Conservation (phyloP, 2,797 vertebrate species). For the Tauraco hartlaubi region DNA sequence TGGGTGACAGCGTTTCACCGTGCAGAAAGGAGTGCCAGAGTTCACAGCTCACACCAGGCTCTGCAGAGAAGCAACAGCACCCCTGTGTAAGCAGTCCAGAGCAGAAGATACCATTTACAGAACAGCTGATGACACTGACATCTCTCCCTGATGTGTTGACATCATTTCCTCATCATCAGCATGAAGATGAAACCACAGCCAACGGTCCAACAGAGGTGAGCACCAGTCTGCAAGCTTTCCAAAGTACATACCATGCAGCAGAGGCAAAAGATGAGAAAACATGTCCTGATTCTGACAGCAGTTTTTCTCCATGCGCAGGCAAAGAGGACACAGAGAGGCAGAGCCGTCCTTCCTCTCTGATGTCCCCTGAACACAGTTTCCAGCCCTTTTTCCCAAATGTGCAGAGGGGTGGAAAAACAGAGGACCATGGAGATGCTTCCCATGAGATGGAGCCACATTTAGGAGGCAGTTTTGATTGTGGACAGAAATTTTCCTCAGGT, state of each 20-base stretch:
- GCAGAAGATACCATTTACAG: constrained; percentile 12
- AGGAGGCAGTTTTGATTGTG: constrained; percentile 73
- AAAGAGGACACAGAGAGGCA: constrained; percentile 82
- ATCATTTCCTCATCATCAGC: constrained; percentile 73
- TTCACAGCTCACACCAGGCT: constrained; percentile 22
- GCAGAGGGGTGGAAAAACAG: constrained; percentile 58
- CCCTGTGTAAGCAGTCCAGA: constrained; percentile 27
- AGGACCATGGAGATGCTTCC: constrained; percentile 73
- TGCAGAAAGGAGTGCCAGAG: constrained; percentile 76
- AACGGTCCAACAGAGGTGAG: constrained; percentile 89
- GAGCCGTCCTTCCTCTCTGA: constrained; percentile 86
- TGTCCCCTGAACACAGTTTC: constrained; percentile 84
- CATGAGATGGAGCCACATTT: constrained; percentile 80
- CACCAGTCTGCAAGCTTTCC: constrained; percentile 64
- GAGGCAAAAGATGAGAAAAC: constrained; percentile 61
- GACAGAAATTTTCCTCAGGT: constrained; percentile 84
- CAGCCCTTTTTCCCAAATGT: constrained; percentile 68
- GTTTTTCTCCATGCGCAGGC: constrained; percentile 57
- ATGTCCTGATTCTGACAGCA: constrained; percentile 39
- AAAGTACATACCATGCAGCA: constrained; percentile 8
- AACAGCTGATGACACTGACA: constrained; percentile 58
- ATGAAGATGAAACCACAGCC: constrained; percentile 76
- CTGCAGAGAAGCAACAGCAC: constrained; percentile 50
- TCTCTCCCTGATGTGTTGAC: constrained; percentile 79
- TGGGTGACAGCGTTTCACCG: constrained; percentile 74